Evolutionary conservation across 1,140 invertebrate genomes (phyloP).

Genomic region (Prorops nasuta): DNA sequence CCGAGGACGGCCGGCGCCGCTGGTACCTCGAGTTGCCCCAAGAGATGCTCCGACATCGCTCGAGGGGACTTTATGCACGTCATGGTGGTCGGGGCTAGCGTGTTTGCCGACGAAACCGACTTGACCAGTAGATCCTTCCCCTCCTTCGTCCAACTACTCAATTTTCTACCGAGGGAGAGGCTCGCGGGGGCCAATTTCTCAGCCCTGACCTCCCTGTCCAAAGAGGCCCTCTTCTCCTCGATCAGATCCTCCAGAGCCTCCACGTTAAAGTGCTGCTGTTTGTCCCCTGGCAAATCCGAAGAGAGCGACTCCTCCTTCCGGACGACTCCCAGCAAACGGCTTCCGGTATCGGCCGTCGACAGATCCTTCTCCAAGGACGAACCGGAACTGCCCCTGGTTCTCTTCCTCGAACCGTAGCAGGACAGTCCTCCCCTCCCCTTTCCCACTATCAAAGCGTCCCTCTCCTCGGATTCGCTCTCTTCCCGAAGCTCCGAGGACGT

Average conservation of each 20-base stretch:
- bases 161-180: conserved; percentile 28
- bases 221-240: conserved; percentile 25
- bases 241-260: too few relatives aligned
- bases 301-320: too few relatives aligned
- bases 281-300: too few relatives aligned
- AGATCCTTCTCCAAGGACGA: too few relatives aligned
- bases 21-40: conserved; percentile 44
- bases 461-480: conserved; percentile 40
- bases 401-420: too few relatives aligned
- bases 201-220: too few relatives aligned
- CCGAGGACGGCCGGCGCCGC: conserved; percentile 31
- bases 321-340: too few relatives aligned
- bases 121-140: conserved; percentile 42
- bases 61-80: conserved; percentile 52
- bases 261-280: too few relatives aligned
- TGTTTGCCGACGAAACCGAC: conserved; percentile 46
- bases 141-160: conserved; percentile 34
- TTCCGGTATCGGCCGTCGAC: too few relatives aligned
- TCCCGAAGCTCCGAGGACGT: conserved; percentile 31
- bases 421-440: too few relatives aligned
- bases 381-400: background rate
- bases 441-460: too few relatives aligned
- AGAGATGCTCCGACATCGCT: conserved; percentile 53
- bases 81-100: conserved; percentile 48
- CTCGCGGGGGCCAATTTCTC: conserved; percentile 29